Evolutionary conservation across 30 jellyfish, hydroid and myxozoan species (phyloP).

Genomic region (Aurelia sp.): DNA sequence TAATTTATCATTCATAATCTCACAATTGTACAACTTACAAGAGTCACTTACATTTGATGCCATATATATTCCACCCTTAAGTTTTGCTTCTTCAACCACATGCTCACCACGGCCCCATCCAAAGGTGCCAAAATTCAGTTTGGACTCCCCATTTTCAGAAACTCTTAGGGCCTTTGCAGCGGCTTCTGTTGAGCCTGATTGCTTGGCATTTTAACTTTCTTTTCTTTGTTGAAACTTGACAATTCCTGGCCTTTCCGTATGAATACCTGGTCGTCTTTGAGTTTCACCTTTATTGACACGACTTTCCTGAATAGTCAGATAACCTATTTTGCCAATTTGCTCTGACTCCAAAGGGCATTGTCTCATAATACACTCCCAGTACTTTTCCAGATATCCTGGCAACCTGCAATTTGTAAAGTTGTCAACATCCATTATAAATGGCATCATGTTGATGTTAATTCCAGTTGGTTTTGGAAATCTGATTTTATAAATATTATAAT

Average conservation of each 20-base stretch:
- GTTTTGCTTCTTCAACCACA: not conserved
- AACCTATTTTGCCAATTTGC: constrained; percentile 41
- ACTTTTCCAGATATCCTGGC: constrained; percentile 26
- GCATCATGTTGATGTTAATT: constrained; percentile 72
- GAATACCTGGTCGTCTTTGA: constrained; percentile 74
- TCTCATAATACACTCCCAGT: not conserved
- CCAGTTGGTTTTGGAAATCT: constrained; percentile 48
- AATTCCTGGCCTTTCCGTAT: constrained; percentile 62
- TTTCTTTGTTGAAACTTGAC: not conserved
- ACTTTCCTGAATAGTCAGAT: constrained; percentile 66
- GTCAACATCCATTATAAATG: constrained; percentile 12
- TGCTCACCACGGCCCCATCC: constrained; percentile 56
- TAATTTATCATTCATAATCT: constrained; percentile 17
- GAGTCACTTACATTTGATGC: constrained; percentile 63
- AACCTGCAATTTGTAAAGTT: constrained; percentile 13
- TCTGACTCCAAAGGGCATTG: not conserved
- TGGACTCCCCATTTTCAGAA: not conserved
- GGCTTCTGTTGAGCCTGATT: not conserved
- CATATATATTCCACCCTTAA: constrained; percentile 66
- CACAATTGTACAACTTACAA: constrained; percentile 66
- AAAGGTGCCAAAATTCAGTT: not conserved
- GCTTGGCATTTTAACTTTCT: not conserved
- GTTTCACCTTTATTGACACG: constrained; percentile 33
- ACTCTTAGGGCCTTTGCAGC: not conserved
- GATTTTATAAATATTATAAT: too few relatives aligned